phyloP scores from a whole-genome alignment of 2,888 invertebrate species.

The Yponomeuta malinellus region DNA sequence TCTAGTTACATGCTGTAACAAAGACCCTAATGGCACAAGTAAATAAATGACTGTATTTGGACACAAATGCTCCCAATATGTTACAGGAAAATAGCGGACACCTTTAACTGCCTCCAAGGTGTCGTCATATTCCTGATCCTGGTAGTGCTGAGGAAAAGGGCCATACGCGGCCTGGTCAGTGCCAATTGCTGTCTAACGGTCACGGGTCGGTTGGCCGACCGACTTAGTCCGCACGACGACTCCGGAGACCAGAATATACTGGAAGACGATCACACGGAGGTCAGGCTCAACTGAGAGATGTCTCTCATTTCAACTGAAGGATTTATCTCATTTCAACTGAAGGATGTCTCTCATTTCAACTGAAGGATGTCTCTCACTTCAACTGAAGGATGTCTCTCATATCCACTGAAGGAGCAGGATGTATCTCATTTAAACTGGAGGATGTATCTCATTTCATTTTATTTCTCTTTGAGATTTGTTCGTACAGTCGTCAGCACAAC shows the following conservation, averaged over 20 bases:
- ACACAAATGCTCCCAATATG: not conserved
- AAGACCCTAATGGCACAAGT: too few species aligned
- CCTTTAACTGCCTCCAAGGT: slow-evolving; percentile 79
- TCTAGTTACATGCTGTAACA: too few species aligned
- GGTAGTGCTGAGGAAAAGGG: slow-evolving; percentile 74
- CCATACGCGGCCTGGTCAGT: slow-evolving; percentile 64
- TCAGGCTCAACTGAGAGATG: slow-evolving; percentile 47
- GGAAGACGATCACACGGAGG: slow-evolving; percentile 62
- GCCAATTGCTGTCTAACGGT: slow-evolving; percentile 34
- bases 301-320: not conserved
- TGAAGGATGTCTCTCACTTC: too few species aligned
- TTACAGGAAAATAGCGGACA: slow-evolving; percentile 77
- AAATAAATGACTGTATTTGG: too few species aligned
- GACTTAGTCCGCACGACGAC: slow-evolving; percentile 60
- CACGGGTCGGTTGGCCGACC: slow-evolving; percentile 49
- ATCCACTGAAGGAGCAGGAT: too few species aligned
- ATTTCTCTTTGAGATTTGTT: too few species aligned
- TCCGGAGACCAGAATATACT: slow-evolving; percentile 54
- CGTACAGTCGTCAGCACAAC: too few species aligned
- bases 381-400: too few species aligned
- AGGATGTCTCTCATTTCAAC: too few species aligned
- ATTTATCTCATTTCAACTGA: too few species aligned
- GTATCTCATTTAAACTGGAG: too few species aligned
- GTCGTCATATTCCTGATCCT: slow-evolving; percentile 77
- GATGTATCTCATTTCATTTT: too few species aligned